Evolutionary conservation across 2,113 vertebrate species (phyloP).

Genomic region (Rhynchomys soricoides): DNA sequence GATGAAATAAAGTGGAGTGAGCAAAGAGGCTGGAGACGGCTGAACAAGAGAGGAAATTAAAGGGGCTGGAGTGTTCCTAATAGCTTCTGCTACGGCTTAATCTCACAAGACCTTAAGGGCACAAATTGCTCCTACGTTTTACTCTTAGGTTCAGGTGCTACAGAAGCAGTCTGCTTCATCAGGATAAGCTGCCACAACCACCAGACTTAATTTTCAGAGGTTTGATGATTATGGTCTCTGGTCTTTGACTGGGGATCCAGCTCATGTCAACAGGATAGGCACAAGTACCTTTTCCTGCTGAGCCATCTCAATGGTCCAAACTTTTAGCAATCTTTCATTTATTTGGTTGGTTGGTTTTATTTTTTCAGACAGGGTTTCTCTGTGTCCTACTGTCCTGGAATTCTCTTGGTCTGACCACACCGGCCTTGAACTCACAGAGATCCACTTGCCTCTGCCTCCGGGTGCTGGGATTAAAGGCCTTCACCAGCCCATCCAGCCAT

Average conservation of each 20-base stretch:
- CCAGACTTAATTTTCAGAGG: not conserved
- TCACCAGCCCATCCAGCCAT: not conserved
- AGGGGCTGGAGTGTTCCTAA: not conserved
- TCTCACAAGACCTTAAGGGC: not conserved
- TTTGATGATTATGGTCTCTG: slow-evolving; percentile 4
- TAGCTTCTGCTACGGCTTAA: not conserved
- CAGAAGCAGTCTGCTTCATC: not conserved
- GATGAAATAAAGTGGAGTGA: not conserved
- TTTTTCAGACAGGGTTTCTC: not conserved
- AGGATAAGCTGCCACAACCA: not conserved
- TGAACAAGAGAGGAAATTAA: not conserved
- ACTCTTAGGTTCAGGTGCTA: not conserved
- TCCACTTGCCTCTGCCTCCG: not conserved
- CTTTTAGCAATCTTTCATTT: not conserved
- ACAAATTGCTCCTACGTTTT: not conserved
- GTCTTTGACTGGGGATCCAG: not conserved
- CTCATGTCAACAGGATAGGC: no score
- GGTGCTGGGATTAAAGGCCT: not conserved
- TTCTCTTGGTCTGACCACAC: not conserved
- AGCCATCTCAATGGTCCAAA: no score
- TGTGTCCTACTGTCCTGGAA: not conserved
- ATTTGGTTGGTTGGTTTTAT: not conserved
- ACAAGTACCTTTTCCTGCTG: no score
- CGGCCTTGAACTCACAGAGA: not conserved
- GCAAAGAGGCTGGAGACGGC: not conserved